A percentile compares a stretch with the other conserved stretches of the same genome.
Evolutionary conservation across 2,888 invertebrate species (phyloP).

Genomic region (Ophion ellenae): DNA sequence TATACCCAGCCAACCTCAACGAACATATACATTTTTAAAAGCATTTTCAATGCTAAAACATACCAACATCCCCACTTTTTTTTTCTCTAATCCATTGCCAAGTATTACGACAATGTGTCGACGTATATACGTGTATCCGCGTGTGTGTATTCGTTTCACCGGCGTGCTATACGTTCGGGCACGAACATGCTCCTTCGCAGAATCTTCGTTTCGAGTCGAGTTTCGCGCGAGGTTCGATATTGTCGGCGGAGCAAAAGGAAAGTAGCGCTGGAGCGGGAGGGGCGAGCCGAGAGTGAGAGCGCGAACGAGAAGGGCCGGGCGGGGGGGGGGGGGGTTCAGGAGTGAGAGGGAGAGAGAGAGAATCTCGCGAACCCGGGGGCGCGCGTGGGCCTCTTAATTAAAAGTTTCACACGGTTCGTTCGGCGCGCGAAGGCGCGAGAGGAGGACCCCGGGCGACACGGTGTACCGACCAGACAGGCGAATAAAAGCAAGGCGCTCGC

Average conservation of each 20-base stretch:
- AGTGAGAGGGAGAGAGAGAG: slow-evolving; percentile 44
- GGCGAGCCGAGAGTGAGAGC: slow-evolving; percentile 23
- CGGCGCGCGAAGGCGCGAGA: slow-evolving; percentile 66
- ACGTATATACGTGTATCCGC: too few relatives aligned
- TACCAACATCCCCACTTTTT: too few relatives aligned
- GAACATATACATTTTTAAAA: too few relatives aligned
- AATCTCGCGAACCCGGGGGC: slow-evolving; percentile 47
- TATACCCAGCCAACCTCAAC: too few relatives aligned
- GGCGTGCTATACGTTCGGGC: not conserved
- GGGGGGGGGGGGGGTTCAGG: slow-evolving; percentile 40
- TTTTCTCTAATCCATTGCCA: too few relatives aligned
- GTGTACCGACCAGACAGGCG: slow-evolving; percentile 34
- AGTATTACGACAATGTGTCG: too few relatives aligned
- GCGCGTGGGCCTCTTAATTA: slow-evolving; percentile 78
- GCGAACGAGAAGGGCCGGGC: too few relatives aligned
- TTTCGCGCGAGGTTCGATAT: slow-evolving; percentile 43
- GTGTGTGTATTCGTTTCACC: too few relatives aligned
- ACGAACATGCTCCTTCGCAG: slow-evolving; percentile 50
- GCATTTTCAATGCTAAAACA: too few relatives aligned
- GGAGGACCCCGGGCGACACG: slow-evolving; percentile 69
- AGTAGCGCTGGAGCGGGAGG: slow-evolving; percentile 53
- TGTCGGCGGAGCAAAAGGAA: slow-evolving; percentile 49
- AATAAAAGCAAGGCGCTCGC: slow-evolving; percentile 16
- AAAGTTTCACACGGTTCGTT: slow-evolving; percentile 77
- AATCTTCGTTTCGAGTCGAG: slow-evolving; percentile 46